These are phyloP conservation scores for Melieria omissa DNA, from an alignment of 2,888 invertebrate species.

Conservation along the genomic window DNA sequence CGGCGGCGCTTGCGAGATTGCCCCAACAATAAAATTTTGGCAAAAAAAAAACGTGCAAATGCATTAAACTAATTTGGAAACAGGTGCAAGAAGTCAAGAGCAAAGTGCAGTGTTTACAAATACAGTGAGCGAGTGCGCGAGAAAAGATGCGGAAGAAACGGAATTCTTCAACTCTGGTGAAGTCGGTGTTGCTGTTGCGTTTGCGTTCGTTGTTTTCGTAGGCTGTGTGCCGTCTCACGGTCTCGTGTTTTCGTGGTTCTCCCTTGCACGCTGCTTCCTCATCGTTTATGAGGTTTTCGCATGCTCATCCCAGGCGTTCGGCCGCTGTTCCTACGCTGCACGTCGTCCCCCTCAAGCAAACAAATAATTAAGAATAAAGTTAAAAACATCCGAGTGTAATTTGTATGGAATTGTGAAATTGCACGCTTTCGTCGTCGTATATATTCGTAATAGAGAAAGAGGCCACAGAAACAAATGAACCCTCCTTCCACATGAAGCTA, in stretches of 20 bases:
- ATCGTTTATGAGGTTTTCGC: not conserved
- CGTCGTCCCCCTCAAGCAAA: too few species aligned
- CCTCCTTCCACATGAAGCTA: too few species aligned
- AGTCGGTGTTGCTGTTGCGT: constrained; percentile 10
- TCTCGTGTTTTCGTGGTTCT: constrained; percentile 1
- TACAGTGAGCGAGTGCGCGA: not conserved
- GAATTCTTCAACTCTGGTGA: not conserved
- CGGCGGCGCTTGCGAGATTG: constrained; percentile 28
- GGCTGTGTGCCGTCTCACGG: not conserved
- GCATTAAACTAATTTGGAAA: not conserved
- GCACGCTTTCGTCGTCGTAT: too few species aligned
- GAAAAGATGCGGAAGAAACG: constrained; percentile 24
- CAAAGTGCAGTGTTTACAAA: not conserved
- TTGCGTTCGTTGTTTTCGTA: constrained; percentile 2
- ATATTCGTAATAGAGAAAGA: too few species aligned
- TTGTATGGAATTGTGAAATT: too few species aligned
- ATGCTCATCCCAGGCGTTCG: not conserved
- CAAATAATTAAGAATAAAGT: too few species aligned
- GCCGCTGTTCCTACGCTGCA: constrained; percentile 9
- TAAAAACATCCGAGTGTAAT: too few species aligned
- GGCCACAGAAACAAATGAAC: too few species aligned
- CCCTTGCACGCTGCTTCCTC: not conserved
- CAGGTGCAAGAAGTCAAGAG: constrained; percentile 4
- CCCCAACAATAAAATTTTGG: not conserved
- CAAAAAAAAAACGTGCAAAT: constrained; percentile 3